These are phyloP conservation scores for Pelmatolapia mariae DNA, from an alignment of 2,113 vertebrate species.

Conservation along the genomic window DNA sequence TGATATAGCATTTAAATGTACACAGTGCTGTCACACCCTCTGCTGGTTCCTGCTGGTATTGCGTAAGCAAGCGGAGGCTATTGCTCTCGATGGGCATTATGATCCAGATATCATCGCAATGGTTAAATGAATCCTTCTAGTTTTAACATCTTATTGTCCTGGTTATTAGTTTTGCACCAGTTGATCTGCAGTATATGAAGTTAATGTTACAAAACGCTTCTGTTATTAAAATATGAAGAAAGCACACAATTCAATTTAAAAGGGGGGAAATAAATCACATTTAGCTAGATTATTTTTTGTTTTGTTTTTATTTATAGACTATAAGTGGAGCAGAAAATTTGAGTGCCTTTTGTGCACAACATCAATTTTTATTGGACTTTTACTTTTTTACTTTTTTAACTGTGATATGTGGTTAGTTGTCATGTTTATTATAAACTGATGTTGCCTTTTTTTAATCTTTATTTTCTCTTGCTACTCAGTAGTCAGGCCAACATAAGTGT, in stretches of 20 bases:
- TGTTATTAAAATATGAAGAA: constrained; percentile 24
- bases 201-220: neutral
- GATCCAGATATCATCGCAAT: neutral
- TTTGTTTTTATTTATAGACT: constrained; percentile 53
- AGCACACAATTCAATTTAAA: constrained; percentile 34
- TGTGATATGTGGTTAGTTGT: constrained; percentile 43
- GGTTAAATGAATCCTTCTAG: neutral
- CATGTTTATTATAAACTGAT: constrained; percentile 34
- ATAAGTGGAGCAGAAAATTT: constrained; percentile 25
- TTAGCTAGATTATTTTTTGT: constrained; percentile 32
- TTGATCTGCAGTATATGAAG: neutral
- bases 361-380: constrained; percentile 57
- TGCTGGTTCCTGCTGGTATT: constrained; percentile 46
- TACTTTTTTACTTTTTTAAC: constrained; percentile 54
- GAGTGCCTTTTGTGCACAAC: constrained; percentile 71
- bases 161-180: constrained; percentile 10
- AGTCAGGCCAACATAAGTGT: neutral
- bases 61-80: neutral
- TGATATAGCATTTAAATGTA: neutral
- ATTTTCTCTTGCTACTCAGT: constrained; percentile 2
- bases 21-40: constrained; percentile 10
- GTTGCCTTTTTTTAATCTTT: constrained; percentile 34
- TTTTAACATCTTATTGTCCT: neutral
- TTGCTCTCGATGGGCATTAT: neutral
- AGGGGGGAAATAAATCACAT: constrained; percentile 13